Percentiles rank a stretch among this genome's conserved stretches.
Conservation (phyloP, 2,113 vertebrate species). For the Bungarus multicinctus region DNA sequence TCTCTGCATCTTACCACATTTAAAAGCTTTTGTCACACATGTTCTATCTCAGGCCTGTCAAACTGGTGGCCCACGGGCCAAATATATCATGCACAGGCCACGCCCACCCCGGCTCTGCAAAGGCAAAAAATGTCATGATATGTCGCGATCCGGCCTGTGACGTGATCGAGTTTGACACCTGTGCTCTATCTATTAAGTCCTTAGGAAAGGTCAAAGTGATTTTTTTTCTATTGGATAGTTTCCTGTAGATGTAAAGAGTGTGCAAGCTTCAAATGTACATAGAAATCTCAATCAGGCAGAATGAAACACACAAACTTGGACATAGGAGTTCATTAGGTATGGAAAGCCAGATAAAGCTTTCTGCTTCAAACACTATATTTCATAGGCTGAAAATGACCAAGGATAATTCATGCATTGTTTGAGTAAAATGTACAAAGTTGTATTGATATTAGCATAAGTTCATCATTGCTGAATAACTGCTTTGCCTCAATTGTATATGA, state of each 20-base stretch:
- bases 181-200: background rate
- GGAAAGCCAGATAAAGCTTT: background rate
- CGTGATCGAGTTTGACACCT: too few relatives aligned
- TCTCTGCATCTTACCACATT: background rate
- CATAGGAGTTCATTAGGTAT: background rate
- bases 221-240: background rate
- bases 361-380: background rate
- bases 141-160: too few relatives aligned
- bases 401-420: background rate
- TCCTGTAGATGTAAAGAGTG: background rate
- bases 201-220: background rate
- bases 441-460: background rate
- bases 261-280: background rate
- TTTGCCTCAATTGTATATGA: background rate
- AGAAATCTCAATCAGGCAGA: background rate
- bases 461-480: background rate
- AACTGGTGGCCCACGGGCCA: too few relatives aligned
- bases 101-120: too few relatives aligned
- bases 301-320: background rate
- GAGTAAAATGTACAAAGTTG: background rate
- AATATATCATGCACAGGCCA: too few relatives aligned
- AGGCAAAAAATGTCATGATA: too few relatives aligned
- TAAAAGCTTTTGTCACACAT: background rate
- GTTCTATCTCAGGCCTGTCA: too few relatives aligned
- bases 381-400: background rate